Base-by-base conservation (phyloP, 2,113 vertebrate genomes). In the Myiagra hebetior region DNA sequence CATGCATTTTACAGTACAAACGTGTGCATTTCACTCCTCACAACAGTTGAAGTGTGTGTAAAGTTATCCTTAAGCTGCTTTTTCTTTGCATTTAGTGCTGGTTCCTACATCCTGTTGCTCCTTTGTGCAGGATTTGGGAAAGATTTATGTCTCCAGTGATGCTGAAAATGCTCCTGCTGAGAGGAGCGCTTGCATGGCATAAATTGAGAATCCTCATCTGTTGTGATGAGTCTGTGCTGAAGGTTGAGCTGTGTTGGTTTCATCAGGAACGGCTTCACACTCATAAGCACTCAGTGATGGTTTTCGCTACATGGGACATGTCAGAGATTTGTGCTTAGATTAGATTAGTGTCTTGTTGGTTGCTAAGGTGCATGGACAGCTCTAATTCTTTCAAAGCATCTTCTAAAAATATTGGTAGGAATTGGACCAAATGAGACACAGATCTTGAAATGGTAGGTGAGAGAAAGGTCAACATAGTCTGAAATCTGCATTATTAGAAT, bases 301-400 rank as follows among this genome's bases (percentile, higher is more conserved):
- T 81, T 92, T 89, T 73, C 0, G 0, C 37, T 89, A 14, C 0
- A 3, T 49, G 49, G 39, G 39, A 78, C 41, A 44, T 47, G 27
- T 42, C 47, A 89, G 35, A 37, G 35, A 89, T 91, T 87, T 93
- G 26, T 85, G 56, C 39, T 93, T 87, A 78, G 42, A 75, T 87
- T 86, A 41, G 39, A 63, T 84, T 86, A 92, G 23, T 75, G 76
- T 75, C 68, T 67, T 44, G 8, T 44, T 91, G 46, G 50, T 81
- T 60, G 28, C 62, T 86, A 47, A n/a, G 65, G 28, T 5, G 3
- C 37, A 57, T 1, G 1, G 35, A 13, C 37, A 91, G 68, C 21
- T 31, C 53, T 64, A 77, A 53, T 83, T 83, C 59, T 92, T 95
- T 83, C 59, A 68, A 57, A 86, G 10, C 9, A 49, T 65, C 41